Evolutionary conservation across 2,888 invertebrate genomes (phyloP), one percentile per base, ranked within the genome.

Genomic region (Quadroppia sp.): DNA sequence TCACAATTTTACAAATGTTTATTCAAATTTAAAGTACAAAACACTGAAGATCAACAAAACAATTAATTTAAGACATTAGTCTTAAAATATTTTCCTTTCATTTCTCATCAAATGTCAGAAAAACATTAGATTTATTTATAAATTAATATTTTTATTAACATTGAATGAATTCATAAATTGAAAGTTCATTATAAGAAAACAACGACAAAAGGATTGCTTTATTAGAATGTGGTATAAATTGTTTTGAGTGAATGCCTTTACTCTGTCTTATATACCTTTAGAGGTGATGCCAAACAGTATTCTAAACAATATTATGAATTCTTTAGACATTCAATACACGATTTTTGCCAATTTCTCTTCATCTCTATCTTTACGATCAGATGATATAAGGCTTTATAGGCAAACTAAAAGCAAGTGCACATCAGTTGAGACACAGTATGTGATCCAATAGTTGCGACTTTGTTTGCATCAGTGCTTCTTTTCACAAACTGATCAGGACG

Each of bases 251-350:
- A 36, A 36, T 36, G 36, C 36, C 11, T 4, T 36, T 7, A 45
- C 17, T 2, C 6, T 45, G 15, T 45, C 11, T 45, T 7, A 7
- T 6, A 67, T 42, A 67, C 67, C 67, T 67, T 42, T 40, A 20
- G n/a, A 40, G 20, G 67, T 40, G 67, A 67, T 67, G 13, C 1
- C 67, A 17, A 20, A 67, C 67, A 67, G 42, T 67, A 67, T 67
- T 42, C 11, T 67, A 30, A 40, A 36, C 67, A 67, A 23, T 67
- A 23, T 67, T 32, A 42, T 42, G 7, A 67, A 67, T 7, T n/a
- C 23, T 67, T 67, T 67, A 40, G 40, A 67, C 67, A 67, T 67
- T 67, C 67, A 67, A 67, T 67, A 67, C 67, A 67, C 67, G 67
- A 67, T 36, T 67, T 67, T 67, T 4, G 7, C 23, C 13, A 40